Evolutionary conservation across 2,888 invertebrate species (phyloP).

Genomic region (Drosophila histrio): DNA sequence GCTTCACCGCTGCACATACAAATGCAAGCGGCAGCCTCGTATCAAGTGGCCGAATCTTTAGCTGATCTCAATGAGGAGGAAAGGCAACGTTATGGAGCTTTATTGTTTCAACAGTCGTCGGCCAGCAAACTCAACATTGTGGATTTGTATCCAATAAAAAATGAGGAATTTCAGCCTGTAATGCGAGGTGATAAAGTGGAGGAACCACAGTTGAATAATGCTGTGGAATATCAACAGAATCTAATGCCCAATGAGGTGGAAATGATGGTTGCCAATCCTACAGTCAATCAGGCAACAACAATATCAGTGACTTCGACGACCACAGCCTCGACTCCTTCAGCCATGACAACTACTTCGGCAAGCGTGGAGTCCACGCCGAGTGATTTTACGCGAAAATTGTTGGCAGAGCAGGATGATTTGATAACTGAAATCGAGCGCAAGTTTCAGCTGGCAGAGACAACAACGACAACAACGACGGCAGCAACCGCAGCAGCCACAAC

Average conservation of each 20-base stretch:
- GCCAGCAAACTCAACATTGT: constrained; percentile 82
- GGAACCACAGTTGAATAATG: constrained; percentile 50
- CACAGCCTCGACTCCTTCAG: constrained; percentile 14
- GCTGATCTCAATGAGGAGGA: constrained; percentile 66
- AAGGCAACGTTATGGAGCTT: constrained; percentile 50
- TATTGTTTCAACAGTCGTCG: constrained; percentile 62
- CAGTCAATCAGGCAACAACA: constrained; percentile 18
- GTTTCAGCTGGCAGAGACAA: constrained; percentile 77
- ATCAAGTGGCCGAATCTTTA: constrained; percentile 71
- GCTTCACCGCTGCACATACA: constrained; percentile 56
- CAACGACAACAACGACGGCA: constrained; percentile 5
- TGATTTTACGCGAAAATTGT: constrained; percentile 82
- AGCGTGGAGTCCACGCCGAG: constrained; percentile 40
- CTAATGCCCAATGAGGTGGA: constrained; percentile 77
- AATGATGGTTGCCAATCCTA: background rate
- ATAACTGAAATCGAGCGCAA: constrained; percentile 84
- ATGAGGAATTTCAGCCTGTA: constrained; percentile 77
- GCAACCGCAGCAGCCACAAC: constrained; percentile 67
- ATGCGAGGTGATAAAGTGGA: constrained; percentile 75
- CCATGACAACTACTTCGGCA: constrained; percentile 12
- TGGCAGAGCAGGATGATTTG: constrained; percentile 83
- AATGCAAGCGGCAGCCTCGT: constrained; percentile 72
- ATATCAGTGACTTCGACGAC: background rate
- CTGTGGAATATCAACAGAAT: constrained; percentile 68
- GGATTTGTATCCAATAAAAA: constrained; percentile 82